A percentile compares a stretch with the other conserved stretches of the same genome.
Evolutionary conservation across 2,113 vertebrate genomes (phyloP).

Genomic region (Trematomus loennbergii): DNA sequence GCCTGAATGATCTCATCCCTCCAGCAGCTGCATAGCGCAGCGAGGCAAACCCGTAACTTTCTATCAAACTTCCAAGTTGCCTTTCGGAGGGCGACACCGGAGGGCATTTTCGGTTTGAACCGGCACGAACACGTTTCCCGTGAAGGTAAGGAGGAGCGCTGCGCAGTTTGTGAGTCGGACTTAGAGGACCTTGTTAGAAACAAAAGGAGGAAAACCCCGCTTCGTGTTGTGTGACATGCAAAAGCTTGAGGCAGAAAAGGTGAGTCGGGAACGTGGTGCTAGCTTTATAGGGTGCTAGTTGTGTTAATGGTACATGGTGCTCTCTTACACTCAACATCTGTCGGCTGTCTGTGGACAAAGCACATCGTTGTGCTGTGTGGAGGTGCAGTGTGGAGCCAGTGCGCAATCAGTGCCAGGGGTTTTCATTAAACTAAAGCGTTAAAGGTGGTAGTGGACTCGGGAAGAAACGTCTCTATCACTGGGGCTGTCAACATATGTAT

Average conservation of each 20-base stretch:
- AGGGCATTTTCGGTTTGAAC: conserved; percentile 24
- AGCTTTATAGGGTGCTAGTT: conserved; percentile 11
- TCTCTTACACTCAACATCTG: conserved; percentile 47
- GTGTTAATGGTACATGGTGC: conserved; percentile 7
- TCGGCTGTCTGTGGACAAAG: conserved; percentile 44
- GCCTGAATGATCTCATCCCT: conserved; percentile 83
- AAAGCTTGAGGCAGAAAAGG: conserved; percentile 60
- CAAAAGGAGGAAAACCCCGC: conserved; percentile 56
- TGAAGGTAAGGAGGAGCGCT: conserved; percentile 17
- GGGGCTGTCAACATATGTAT: conserved; percentile 26
- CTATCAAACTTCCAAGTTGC: conserved; percentile 81
- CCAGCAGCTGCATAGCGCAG: conserved; percentile 83
- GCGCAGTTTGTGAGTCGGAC: conserved; percentile 43
- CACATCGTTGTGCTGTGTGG: conserved; percentile 34
- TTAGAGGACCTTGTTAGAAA: conserved; percentile 43
- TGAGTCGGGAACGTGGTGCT: conserved; percentile 60
- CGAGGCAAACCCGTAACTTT: conserved; percentile 80
- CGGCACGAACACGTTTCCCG: conserved; percentile 8
- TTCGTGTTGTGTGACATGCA: conserved; percentile 58
- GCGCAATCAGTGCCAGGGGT: conserved; percentile 40
- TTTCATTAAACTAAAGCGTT: conserved; percentile 3
- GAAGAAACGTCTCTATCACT: not conserved
- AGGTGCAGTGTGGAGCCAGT: conserved; percentile 55
- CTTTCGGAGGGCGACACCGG: conserved; percentile 34
- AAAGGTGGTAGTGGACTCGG: not conserved